Evolutionary conservation across 2,797 vertebrate species (phyloP), one percentile per base, ranked within the genome.

Genomic region (Coranthus polyacanthus): DNA sequence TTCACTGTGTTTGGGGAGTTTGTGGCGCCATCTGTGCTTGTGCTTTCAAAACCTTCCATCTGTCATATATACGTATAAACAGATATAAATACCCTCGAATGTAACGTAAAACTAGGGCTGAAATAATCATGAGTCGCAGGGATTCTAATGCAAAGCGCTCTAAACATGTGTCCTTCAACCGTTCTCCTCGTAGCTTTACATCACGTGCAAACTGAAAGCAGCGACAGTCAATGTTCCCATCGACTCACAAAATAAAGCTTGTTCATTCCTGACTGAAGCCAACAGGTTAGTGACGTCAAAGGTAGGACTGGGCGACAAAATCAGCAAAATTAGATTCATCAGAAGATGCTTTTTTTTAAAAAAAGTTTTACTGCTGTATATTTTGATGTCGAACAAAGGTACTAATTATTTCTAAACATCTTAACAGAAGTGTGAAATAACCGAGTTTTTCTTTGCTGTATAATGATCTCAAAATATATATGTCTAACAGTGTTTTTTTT

Each of bases 201-300:
- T 93, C 60, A 90, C 84, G 0, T 94, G 92, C 59, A 65, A 21
- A 0, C 71, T 93, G 62, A 92, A 80, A 41, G 92, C 87, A 0
- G 88, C 70, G 0, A 5, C 34, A 0, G 1, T 68, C 24, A 79
- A 82, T 0, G 44, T 20, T 2, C 79, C 90, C 6, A 2, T 83
- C 4, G 60, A 82, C 84, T 39, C 42, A 0, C 56, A 69, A 1
- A 78, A 88, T 85, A 92, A 92, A 67, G 86, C 75, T 0, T 93
- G 90, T 29, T 93, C 86, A 0, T 93, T 72, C 83, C 3, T 89
- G 42, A 51, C 53, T 0, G 89, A 88, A 42, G 81, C 82, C 0
- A 61, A 76, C 45, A 83, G 92, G 90, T 92, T 2, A 8, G 81
- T 60, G 12, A 26, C 12, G 16, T 5, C 34, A 15, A 5, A 41